Evolutionary conservation across 2,888 invertebrate species (phyloP), one percentile per base, ranked within the genome.

Genomic region (Nomada flava): DNA sequence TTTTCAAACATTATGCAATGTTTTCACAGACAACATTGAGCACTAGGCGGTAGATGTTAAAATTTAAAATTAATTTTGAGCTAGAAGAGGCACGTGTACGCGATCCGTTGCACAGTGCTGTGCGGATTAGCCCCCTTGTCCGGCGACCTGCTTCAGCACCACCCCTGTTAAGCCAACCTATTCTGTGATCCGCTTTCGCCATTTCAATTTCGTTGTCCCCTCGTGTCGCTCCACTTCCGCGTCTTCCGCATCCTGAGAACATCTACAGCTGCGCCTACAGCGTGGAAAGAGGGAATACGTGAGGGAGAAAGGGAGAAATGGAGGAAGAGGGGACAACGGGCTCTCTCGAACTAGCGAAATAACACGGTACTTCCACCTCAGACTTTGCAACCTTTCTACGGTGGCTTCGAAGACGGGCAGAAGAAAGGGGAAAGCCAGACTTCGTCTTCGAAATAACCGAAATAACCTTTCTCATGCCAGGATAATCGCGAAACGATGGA

Each of bases 151-250:
- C 89, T 89, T 79, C 80, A 78, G 67, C 72, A 50, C 70, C 77
- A 78, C 89, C 81, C 84, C 79, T 62, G 88, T 88, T 90, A 90
- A 91, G 91, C 90, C 90, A 89, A 89, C 88, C 91, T 90, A 90
- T 90, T 90, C 90, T 80, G 85, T 91, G 92, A 92, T 92, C 92
- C 92, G 92, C 91, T 92, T 92, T 92, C 91, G 89, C 91, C 91
- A 91, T 92, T 92, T 92, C 91, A 91, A 92, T 92, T 92, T 91
- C 89, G 90, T 86, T 82, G 90, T 91, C 90, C 90, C 89, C 85
- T 74, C 84, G 81, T 89, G 88, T 87, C 87, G 87, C 87, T 81
- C 69, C 81, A 71, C 84, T 79, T 88, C 87, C 81, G 73, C 84
- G 80, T 88, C 87, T 91, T 88, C 88, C 84, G 85, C 86, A 76